Conservation (phyloP, 2,797 vertebrate species). For the Lepidocolaptes lacrymiger region DNA sequence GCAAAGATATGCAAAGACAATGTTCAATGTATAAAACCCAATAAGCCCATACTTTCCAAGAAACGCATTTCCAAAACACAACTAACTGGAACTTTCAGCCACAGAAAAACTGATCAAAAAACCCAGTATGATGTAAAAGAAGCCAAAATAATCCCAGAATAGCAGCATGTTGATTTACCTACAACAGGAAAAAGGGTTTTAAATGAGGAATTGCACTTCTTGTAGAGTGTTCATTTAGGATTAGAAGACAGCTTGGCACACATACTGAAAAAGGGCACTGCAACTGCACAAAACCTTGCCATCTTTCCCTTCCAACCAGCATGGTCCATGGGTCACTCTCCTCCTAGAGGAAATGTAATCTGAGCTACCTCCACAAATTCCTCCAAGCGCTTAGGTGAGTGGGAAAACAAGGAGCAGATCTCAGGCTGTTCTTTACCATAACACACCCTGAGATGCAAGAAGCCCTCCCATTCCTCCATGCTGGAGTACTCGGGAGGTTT, state of each 20-base stretch:
- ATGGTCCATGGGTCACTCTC: neutral
- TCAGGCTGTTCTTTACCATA: neutral
- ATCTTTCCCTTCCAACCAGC: neutral
- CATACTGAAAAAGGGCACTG: neutral
- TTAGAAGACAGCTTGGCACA: neutral
- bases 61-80: neutral
- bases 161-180: neutral
- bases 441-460: neutral
- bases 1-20: neutral
- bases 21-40: neutral
- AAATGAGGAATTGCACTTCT: neutral
- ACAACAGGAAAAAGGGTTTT: neutral
- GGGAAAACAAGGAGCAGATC: neutral
- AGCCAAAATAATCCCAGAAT: neutral
- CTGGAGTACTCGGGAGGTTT: neutral
- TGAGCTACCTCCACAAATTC: neutral
- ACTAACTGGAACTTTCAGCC: neutral
- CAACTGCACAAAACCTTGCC: neutral
- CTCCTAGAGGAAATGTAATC: neutral
- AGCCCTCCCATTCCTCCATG: neutral
- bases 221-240: neutral
- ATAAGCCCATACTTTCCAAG: neutral
- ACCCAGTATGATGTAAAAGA: neutral
- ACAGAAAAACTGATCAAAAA: neutral
- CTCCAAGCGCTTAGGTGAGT: neutral